Conservation (phyloP, 2,888 invertebrate genomes). For the Pardosa pseudoannulata region DNA sequence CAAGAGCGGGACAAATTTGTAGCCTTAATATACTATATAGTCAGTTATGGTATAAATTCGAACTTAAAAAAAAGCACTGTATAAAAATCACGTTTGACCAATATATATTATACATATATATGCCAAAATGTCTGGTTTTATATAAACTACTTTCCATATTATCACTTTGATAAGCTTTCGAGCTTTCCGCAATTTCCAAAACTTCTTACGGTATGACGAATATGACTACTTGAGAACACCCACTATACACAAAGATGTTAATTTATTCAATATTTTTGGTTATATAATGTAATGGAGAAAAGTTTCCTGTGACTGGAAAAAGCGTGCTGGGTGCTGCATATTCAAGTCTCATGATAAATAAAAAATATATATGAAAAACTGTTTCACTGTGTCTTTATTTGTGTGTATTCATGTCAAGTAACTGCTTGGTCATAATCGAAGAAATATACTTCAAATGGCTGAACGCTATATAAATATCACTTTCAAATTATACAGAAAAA, state of each 20-base stretch:
- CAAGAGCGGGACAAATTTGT: not conserved
- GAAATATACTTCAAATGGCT: too few species aligned
- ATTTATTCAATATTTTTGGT: slow-evolving; percentile 7
- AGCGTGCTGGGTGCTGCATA: not conserved
- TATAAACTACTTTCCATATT: not conserved
- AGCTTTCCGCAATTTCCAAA: not conserved
- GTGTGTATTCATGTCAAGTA: too few species aligned
- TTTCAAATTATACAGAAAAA: too few species aligned
- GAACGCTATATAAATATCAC: too few species aligned
- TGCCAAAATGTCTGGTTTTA: not conserved
- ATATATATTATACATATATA: not conserved
- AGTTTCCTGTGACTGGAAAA: not conserved
- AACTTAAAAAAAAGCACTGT: slow-evolving; percentile 11
- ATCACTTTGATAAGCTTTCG: slow-evolving; percentile 12
- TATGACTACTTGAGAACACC: not conserved
- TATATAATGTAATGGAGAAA: slow-evolving; percentile 8
- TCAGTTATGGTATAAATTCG: not conserved
- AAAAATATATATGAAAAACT: too few species aligned
- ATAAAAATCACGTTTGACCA: not conserved
- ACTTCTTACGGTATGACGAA: not conserved
- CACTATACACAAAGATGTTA: not conserved
- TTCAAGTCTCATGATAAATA: not conserved
- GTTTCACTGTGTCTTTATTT: too few species aligned
- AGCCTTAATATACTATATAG: not conserved
- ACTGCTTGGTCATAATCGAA: too few species aligned